Evolutionary conservation across 2,888 invertebrate species (phyloP), one percentile per base, ranked within the genome.

Genomic region (Drepanosiphum platanoidis): DNA sequence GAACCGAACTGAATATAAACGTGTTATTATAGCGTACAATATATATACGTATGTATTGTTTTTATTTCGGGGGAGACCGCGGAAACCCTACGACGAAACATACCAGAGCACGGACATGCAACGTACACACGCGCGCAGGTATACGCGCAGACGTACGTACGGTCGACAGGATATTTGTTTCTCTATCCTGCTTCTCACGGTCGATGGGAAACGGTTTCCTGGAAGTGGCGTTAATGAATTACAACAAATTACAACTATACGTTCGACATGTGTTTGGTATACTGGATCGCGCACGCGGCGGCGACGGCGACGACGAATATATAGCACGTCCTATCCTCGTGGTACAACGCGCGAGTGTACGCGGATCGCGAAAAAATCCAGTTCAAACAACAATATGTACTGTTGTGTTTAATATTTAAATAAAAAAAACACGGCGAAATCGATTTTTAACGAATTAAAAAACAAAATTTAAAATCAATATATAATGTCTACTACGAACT

Each of bases 121-220:
- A n/a, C n/a, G n/a, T n/a, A n/a, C n/a, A n/a, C n/a, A n/a, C n/a
- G n/a, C n/a, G n/a, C 5, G 64, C 64, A 64, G 64, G 64, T 30
- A 64, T 13, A 30, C 64, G 64, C 64, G 13, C 22, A 22, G 34
- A 13, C 2, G n/a, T 42, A 18, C 3, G 39, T 3, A n/a, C n/a
- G n/a, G 22, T 34, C 32, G 77, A 36, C 77, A 39, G 77, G 77
- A 77, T 77, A 61, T 77, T 30, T 64, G 64, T 78, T 78, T 64
- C 18, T 78, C 11, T 64, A 78, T 78, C 77, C 77, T 36, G 77
- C 32, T 78, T 78, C 77, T 61, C 77, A 78, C 77, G 77, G 77
- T 78, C 64, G 77, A 39, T 30, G 61, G 61, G 77, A 78, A 78
- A 39, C 64, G 39, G 39, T 61, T 78, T 78, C 77, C 61, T 39